phyloP scores from a whole-genome alignment of 2,113 vertebrate genomes.

The Microtus oregoni region DNA sequence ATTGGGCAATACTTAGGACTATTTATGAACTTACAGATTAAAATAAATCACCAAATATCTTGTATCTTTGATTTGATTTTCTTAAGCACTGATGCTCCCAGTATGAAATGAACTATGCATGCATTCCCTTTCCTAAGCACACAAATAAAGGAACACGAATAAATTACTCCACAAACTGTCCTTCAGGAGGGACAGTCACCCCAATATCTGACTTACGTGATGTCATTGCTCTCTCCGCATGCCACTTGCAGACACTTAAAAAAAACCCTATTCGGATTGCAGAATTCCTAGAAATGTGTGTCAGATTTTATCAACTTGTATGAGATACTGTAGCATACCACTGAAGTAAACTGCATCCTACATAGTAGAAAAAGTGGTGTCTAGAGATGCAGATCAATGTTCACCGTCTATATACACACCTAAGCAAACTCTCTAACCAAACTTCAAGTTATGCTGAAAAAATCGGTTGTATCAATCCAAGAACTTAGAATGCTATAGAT shows the following conservation, averaged over 20 bases:
- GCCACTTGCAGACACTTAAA: not conserved
- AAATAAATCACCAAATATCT: not conserved
- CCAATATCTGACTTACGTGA: not conserved
- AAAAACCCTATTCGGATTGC: not conserved
- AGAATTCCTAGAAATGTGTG: not conserved
- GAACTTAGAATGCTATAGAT: not conserved
- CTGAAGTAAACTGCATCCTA: not conserved
- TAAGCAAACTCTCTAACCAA: not conserved
- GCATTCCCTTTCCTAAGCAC: not conserved
- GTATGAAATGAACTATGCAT: not conserved
- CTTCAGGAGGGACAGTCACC: not conserved
- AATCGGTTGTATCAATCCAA: not conserved
- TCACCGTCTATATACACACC: not conserved
- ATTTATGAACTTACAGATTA: not conserved
- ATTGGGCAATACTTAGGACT: not conserved
- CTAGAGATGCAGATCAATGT: not conserved
- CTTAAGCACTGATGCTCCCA: not conserved
- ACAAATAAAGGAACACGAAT: not conserved
- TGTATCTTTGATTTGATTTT: not conserved
- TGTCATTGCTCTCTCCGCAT: not conserved
- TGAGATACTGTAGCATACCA: not conserved
- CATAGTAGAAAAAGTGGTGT: not conserved
- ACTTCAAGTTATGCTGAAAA: not conserved
- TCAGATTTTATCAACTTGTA: not conserved
- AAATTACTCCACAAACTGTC: conserved; percentile 27